Conservation (phyloP, 2,797 vertebrate genomes). For the Melanotaenia trifasciata region DNA sequence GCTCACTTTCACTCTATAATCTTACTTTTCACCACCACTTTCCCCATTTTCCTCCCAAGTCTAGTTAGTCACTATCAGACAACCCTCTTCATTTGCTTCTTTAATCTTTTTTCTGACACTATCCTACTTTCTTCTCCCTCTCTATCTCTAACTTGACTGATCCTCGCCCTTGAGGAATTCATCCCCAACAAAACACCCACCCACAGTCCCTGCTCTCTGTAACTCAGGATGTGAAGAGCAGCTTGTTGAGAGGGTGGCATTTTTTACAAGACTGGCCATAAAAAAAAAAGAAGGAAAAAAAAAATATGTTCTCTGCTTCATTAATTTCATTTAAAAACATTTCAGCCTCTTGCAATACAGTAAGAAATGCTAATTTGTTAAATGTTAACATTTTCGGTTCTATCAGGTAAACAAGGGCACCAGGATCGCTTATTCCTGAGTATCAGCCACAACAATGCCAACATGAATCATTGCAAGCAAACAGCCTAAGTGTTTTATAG, state of each 20-base stretch:
- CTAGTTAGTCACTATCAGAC: constrained; percentile 26
- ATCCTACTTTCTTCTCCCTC: neutral
- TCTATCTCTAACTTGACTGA: constrained; percentile 38
- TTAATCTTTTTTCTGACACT: constrained; percentile 26
- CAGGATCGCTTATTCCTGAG: constrained; percentile 3
- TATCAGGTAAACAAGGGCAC: constrained; percentile 25
- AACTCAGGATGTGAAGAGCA: constrained; percentile 22
- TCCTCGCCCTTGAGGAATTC: constrained; percentile 48
- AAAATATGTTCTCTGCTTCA: constrained; percentile 32
- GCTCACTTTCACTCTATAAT: constrained; percentile 21
- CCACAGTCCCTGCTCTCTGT: constrained; percentile 3
- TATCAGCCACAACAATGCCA: constrained; percentile 2
- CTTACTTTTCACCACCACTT: constrained; percentile 14
- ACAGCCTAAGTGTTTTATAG: constrained; percentile 25
- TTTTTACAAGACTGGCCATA: constrained; percentile 35
- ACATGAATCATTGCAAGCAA: neutral
- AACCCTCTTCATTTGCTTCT: constrained; percentile 23
- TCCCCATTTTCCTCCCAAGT: constrained; percentile 13
- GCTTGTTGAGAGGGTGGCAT: constrained; percentile 23
- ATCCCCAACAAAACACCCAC: constrained; percentile 12
- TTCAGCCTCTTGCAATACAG: constrained; percentile 23
- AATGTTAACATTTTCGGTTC: constrained; percentile 28
- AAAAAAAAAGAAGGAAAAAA: neutral
- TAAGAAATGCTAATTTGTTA: constrained; percentile 28
- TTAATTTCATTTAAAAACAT: constrained; percentile 33